Base-by-base conservation (phyloP, 2,888 invertebrate species). In the Drosophila melanosoma region DNA sequence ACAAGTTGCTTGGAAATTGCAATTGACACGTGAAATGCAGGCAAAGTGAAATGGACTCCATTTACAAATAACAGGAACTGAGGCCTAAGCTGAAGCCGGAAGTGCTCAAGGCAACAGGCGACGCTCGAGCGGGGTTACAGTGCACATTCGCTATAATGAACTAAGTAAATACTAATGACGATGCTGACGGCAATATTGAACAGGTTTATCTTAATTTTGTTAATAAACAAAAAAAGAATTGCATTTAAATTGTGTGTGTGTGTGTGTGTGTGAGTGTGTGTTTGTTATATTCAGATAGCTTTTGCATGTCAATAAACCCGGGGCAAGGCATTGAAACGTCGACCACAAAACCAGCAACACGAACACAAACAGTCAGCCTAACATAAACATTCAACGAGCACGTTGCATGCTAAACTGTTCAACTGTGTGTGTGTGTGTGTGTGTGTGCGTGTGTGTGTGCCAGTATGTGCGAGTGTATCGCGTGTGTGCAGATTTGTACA, bases 251-350 rank as follows among this genome's bases (percentile, higher is more conserved):
- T 20, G 20, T 1, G 11, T 6, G 20, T 12, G 45, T 20, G 12
- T 20, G 12, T 7, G 10, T 15, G 35, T 20, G 20, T 20, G 33
- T 10, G 32, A 15, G 20, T 5, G 20, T 57, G 26, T 12, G 11
- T n/a, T 17, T 51, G 11, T 17, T 61, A 42, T n/a, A 7, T 65
- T 40, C 20, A 58, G 45, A 40, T 61, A 66, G 49, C 45, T 61
- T 51, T 58, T 62, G 58, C 23, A 52, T 57, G 78, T 77, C 73
- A 76, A 77, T 68, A 77, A 77, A 68, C 77, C 69, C 63, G n/a
- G 60, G 48, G 58, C 67, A 57, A 53, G 52, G 58, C 66, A 60
- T 57, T 51, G n/a, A 45, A 35, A 45, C 38, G 51, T 20, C 67
- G 40, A 49, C 51, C 58, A 49, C 65, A 66, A 40, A 53, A 51